phyloP scores from a whole-genome alignment of 2,797 vertebrate species.

The Eulemur albifrons region DNA sequence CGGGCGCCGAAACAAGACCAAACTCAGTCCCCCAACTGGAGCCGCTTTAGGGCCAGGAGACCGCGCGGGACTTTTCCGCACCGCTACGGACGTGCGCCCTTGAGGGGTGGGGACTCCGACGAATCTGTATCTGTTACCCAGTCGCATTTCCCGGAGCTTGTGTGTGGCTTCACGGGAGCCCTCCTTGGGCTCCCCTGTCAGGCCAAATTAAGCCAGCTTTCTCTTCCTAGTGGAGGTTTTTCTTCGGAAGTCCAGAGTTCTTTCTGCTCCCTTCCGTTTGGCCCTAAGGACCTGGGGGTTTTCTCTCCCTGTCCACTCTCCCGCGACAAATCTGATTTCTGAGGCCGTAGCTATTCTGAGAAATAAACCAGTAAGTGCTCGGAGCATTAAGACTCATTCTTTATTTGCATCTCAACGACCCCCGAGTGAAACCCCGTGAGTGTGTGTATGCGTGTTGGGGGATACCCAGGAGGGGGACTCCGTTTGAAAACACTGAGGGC shows the following conservation, averaged over 20 bases:
- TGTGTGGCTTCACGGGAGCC: neutral
- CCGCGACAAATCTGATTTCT: neutral
- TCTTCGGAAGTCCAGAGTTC: neutral
- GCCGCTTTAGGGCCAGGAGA: neutral
- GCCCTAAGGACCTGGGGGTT: neutral
- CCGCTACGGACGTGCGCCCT: no score
- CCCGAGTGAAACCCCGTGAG: neutral
- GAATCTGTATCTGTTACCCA: neutral
- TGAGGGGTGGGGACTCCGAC: accelerated
- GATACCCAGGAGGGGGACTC: accelerated
- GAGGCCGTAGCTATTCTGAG: neutral
- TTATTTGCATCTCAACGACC: neutral
- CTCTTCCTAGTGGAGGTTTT: neutral
- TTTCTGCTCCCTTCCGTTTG: neutral
- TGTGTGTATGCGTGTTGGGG: accelerated
- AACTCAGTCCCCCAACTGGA: neutral
- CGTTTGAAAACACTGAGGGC: neutral
- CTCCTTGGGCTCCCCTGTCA: neutral
- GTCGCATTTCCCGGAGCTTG: accelerated
- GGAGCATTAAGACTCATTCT: neutral
- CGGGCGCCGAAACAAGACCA: accelerated
- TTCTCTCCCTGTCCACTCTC: neutral
- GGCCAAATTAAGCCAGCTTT: neutral
- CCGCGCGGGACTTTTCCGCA: accelerated
- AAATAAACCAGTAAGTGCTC: neutral